Conservation (phyloP, 2,797 vertebrate genomes). For the Tenualosa ilisha region DNA sequence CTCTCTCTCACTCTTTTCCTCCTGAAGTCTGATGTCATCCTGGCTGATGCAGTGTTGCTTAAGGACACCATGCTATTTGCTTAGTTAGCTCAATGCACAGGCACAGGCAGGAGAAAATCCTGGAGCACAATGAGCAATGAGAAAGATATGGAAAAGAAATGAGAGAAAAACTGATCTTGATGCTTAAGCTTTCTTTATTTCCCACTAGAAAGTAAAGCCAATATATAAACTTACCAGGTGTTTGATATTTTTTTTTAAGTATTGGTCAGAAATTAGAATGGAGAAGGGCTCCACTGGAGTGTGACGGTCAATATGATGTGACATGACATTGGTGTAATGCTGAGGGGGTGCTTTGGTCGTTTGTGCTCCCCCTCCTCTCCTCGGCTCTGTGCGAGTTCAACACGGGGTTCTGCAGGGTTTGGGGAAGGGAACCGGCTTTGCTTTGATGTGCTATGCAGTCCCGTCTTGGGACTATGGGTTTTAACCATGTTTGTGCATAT, state of each 20-base stretch:
- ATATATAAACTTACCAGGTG: background rate
- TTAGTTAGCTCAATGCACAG: conserved; percentile 46
- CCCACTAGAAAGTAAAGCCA: too few species aligned
- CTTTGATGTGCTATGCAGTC: background rate
- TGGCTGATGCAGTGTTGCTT: conserved; percentile 57
- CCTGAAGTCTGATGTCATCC: conserved; percentile 67
- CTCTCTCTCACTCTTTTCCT: conserved; percentile 18
- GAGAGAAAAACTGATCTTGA: background rate
- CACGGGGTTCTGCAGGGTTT: background rate
- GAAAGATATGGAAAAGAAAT: background rate
- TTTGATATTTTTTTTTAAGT: background rate
- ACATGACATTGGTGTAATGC: background rate
- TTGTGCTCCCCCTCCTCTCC: background rate
- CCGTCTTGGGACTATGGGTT: background rate
- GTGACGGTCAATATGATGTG: background rate
- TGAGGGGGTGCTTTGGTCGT: background rate
- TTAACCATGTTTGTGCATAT: background rate
- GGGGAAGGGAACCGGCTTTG: background rate
- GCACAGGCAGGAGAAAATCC: background rate
- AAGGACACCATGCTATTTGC: conserved; percentile 52
- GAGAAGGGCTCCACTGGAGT: background rate
- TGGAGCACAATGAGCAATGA: background rate
- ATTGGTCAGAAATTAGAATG: background rate
- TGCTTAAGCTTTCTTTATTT: too few species aligned
- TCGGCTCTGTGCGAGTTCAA: background rate